Base-by-base conservation (phyloP, 1,140 invertebrate genomes). In the Vanessa atalanta region DNA sequence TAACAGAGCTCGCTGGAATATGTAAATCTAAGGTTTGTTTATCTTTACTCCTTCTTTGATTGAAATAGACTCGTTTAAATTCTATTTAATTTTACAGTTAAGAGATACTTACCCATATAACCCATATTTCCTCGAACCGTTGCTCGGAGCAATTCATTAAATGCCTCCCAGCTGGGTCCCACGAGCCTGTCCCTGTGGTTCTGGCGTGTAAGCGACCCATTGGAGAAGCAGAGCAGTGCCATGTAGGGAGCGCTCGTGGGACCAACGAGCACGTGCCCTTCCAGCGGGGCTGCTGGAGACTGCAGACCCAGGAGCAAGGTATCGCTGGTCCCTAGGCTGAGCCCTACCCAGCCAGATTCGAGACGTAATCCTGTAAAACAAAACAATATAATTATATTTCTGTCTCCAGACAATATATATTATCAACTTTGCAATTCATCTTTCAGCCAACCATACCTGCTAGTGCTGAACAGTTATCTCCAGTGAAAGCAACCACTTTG, bases 271-370 rank as follows among this genome's bases (percentile, higher is more conserved):
- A 99, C 93, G 86, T 99, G 97, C 0, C 98, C 98, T 66, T 97
- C 95, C 1, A 95, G 85, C 0, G 96, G 93, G 8, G 94, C 93
- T 23, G 94, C 95, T 0, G 97, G 95, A 31, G 95, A 90, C 48
- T 94, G 88, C 2, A 99, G 89, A 93, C 96, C 97, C 37, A 98
- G 91, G 83, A 99, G 97, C 1, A 99, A 81, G 0, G 97, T 98
- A 91, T 99, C 98, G 83, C 97, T 98, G 0, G 98, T 99, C 4
- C 98, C 98, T 3, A 99, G 94, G 81, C 97, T 98, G 11, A 99
- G 95, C 2, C 96, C 97, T 12, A 99, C 93, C 93, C 99, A 98
- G 53, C 96, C 96, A 65, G 96, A 92, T 14, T 94, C 94, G 8
- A 99, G 93, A 67, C 96, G 94, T 94, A 99, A 96, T 2, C 98